Percentiles rank a stretch among this genome's conserved stretches.
These are phyloP conservation scores for Ophion costatus DNA, from an alignment of 2,888 invertebrate genomes.

Conservation along the genomic window DNA sequence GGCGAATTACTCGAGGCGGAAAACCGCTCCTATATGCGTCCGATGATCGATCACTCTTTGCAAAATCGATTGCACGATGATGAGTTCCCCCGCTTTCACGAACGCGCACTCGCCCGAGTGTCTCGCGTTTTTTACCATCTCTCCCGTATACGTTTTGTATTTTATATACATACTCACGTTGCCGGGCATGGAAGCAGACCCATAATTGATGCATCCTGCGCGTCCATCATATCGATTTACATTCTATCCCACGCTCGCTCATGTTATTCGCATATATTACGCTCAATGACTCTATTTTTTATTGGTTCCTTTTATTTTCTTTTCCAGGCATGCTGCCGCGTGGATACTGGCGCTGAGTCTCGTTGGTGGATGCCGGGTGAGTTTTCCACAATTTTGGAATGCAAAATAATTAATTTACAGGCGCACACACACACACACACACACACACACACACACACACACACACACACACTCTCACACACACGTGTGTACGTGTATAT, in stretches of 20 bases:
- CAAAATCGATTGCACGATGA: constrained; percentile 38
- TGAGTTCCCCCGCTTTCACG: not conserved
- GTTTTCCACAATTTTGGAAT: constrained; percentile 8
- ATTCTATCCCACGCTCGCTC: constrained; percentile 48
- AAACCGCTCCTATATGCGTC: not conserved
- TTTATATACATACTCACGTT: constrained; percentile 9
- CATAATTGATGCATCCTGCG: constrained; percentile 41
- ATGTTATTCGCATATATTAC: not conserved
- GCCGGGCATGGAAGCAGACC: constrained; percentile 37
- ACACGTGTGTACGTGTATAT: no score
- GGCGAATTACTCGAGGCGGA: constrained; percentile 29
- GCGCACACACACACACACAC: not conserved
- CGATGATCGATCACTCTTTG: constrained; percentile 41
- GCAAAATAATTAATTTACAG: not conserved
- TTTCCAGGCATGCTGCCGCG: constrained; percentile 78
- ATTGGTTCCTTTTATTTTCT: constrained; percentile 47
- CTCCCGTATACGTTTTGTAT: constrained; percentile 1
- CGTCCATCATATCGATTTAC: constrained; percentile 40
- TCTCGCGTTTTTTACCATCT: not conserved
- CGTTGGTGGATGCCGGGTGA: constrained; percentile 76
- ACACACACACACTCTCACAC: no score
- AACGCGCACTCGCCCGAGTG: not conserved
- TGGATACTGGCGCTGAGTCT: constrained; percentile 77
- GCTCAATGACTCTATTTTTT: constrained; percentile 4
- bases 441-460: no score